Conservation (phyloP, 92 coral and sea anemone species). For the Ricordea florida region DNA sequence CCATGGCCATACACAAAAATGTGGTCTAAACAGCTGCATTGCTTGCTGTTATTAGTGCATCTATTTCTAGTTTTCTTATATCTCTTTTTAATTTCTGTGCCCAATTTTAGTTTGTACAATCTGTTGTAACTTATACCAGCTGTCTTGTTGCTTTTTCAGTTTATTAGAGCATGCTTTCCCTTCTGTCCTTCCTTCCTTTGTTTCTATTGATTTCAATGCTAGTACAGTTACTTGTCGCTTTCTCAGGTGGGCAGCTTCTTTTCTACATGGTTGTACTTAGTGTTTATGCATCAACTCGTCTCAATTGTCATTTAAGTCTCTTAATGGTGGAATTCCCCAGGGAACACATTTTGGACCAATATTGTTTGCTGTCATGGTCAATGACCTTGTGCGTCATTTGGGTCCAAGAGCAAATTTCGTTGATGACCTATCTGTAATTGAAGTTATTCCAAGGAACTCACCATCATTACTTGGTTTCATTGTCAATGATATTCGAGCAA, state of each 20-base stretch:
- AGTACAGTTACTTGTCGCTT: constrained; percentile 8
- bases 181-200: too few species aligned
- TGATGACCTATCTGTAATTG: constrained; percentile 37
- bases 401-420: constrained; percentile 37
- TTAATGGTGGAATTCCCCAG: constrained; percentile 42
- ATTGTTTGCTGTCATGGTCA: constrained; percentile 40
- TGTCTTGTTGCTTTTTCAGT: too few species aligned
- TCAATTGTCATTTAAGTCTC: neutral
- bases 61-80: too few species aligned
- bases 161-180: too few species aligned
- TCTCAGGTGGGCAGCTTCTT: constrained; percentile 20
- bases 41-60: too few species aligned
- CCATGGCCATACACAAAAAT: too few species aligned
- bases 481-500: constrained; percentile 27
- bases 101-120: too few species aligned
- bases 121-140: too few species aligned
- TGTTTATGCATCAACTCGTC: neutral
- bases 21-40: too few species aligned
- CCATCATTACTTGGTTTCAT: constrained; percentile 36
- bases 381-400: constrained; percentile 26
- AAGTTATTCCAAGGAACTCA: constrained; percentile 52
- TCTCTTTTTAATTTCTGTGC: too few species aligned
- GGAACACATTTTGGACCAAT: constrained; percentile 25
- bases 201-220: too few species aligned
- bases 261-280: constrained; percentile 12